phyloP scores from a whole-genome alignment of 2,113 vertebrate species.

The Entelurus aequoreus region DNA sequence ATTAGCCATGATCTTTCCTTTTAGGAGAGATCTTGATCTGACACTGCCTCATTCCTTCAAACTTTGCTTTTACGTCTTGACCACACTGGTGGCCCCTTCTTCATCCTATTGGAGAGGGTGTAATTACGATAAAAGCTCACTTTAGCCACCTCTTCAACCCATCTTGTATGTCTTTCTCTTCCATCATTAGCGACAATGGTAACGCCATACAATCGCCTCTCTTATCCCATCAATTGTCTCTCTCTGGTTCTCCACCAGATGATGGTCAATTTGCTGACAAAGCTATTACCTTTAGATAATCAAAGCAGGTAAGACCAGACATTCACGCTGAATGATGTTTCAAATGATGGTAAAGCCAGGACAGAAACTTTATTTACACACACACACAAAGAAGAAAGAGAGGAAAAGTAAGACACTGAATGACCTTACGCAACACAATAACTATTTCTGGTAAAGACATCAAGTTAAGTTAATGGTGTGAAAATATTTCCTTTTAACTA shows the following conservation, averaged over 20 bases:
- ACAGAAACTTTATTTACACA: conserved; percentile 28
- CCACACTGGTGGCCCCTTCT: conserved; percentile 30
- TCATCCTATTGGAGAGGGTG: conserved; percentile 28
- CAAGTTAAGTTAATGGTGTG: too few species aligned
- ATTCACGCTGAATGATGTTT: conserved; percentile 48
- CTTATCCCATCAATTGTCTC: conserved; percentile 12
- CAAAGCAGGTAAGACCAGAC: conserved; percentile 12
- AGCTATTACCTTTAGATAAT: conserved; percentile 49
- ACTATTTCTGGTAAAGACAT: too few species aligned
- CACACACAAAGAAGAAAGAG: conserved; percentile 1
- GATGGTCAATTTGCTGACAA: conserved; percentile 71
- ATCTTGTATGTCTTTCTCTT: conserved; percentile 23
- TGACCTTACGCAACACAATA: too few species aligned
- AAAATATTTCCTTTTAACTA: too few species aligned
- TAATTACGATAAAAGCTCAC: conserved; percentile 66
- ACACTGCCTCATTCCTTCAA: conserved; percentile 7
- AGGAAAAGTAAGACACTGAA: too few species aligned
- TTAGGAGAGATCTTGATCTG: too few species aligned
- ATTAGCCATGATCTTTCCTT: too few species aligned
- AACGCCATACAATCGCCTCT: conserved; percentile 20
- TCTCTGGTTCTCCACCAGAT: conserved; percentile 37
- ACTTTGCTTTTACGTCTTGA: conserved; percentile 39
- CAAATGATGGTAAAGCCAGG: conserved; percentile 15
- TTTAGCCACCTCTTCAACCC: conserved; percentile 43
- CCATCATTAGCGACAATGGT: conserved; percentile 1